Conservation (phyloP, 2,797 vertebrate genomes). For the Myotis daubentonii region DNA sequence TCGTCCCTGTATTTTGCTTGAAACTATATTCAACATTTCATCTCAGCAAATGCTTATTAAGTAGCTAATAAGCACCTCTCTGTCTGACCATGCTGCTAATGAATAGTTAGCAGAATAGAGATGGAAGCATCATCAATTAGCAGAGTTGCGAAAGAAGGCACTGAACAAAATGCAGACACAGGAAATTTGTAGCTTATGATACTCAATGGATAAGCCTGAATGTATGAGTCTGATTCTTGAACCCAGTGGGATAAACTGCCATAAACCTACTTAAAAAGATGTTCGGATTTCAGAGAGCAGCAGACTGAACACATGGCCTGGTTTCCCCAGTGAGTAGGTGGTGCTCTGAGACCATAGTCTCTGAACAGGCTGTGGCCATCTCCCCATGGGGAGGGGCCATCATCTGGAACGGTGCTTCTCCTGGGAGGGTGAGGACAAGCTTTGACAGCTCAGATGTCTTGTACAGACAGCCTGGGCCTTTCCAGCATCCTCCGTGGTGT, state of each 20-base stretch:
- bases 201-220: background rate
- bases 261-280: background rate
- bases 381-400: rapidly evolving
- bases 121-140: background rate
- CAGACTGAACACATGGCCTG: background rate
- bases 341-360: background rate
- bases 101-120: background rate
- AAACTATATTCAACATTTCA: background rate
- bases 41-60: background rate
- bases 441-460: background rate
- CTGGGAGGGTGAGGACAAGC: background rate
- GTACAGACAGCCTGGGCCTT: background rate
- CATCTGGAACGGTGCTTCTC: background rate
- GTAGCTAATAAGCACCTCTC: background rate
- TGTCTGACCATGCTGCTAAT: background rate
- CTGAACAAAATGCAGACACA: background rate
- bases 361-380: background rate
- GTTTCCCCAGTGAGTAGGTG: background rate
- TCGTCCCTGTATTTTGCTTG: background rate
- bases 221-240: background rate
- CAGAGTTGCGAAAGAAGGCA: background rate
- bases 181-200: background rate
- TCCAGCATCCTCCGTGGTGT: background rate
- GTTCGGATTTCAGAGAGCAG: background rate
- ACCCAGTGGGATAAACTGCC: background rate